Evolutionary conservation across 1,140 invertebrate species (phyloP), one percentile per base, ranked within the genome.

Genomic region (Drosophila teissieri): DNA sequence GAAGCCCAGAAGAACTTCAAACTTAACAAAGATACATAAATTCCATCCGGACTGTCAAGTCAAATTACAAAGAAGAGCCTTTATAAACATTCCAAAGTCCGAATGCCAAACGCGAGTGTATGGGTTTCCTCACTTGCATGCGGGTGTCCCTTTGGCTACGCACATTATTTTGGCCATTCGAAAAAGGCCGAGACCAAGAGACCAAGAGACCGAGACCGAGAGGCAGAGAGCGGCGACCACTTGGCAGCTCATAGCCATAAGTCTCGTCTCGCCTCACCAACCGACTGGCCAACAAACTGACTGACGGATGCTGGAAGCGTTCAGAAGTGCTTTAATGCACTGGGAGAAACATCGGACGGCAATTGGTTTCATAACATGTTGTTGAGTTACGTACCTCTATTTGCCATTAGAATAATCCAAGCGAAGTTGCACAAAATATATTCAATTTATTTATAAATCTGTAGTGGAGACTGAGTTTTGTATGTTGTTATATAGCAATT

Each of bases 131-230:
- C 17, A 12, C 34, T 19, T 39, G 46, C 55, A 45, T n/a, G 48
- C 19, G 49, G 40, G 24, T 48, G 42, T 46, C 36, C 36, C 36
- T 34, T 63, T 69, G 60, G 70, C 39, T n/a, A 75, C 72, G 61
- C 73, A 75, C 40, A 49, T 57, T 75, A 54, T 57, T 75, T 58
- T 67, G 73, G 53, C 53, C 56, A 37, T 61, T 69, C 19, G 46
- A 75, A 75, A 75, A 65, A 58, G 72, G 69, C 46, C 64, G 60
- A 68, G 31, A 68, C 68, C 68, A 75, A 57, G 48, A 75, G 73
- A 37, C 52, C 52, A 31, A 24, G 22, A 58, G 72, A 58, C 46
- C 60, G 22, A 58, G 72, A 58, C 37, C 60, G 65, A 57, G 53
- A 75, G 73, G 36, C 52, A 36, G 37, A 65, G 48, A 56, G 73